Evolutionary conservation across 2,797 vertebrate species (phyloP), one percentile per base, ranked within the genome.

Genomic region (Melanogrammus aeglefinus): DNA sequence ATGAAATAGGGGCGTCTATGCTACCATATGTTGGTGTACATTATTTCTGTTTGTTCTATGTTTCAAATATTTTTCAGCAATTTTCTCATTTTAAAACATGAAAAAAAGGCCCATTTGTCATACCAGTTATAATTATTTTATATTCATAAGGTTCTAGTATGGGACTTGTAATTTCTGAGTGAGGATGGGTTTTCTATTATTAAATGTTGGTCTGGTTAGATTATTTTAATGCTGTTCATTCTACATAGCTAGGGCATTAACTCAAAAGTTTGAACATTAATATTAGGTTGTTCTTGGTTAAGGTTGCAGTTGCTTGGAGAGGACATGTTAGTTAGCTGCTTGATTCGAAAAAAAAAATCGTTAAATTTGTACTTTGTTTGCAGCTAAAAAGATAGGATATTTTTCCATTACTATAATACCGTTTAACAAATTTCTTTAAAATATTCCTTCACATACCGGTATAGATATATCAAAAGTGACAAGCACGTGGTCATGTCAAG

Each of bases 401-500:
- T 1, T 51, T 51, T 51, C 47, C 16, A 51, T 51, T 18, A 51
- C 47, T 51, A 51, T 51, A 51, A 51, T 51, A 51, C 6, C 47
- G 18, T 16, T 39, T 69, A 27, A 69, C 14, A 12, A 1, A 69
- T 63, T 13, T 6, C 12, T 63, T n/a, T 6, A 21, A 18, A 57
- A 57, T 7, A 7, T 16, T 51, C 0, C 16, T 16, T 51, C 18
- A 47, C 13, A 47, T 47, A 47, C 44, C 44, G 44, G 44, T 47
- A 47, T 14, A 14, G 1, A 33, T 31, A 35, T 21, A 10, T 18
- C 21, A 13, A 1, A 36, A 35, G 72, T 63, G 51, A 66, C 77
- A 44, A 7, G 72, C 77, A 78, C 38, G 77, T 75, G 77, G 77
- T 74, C 44, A 13, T 29, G 76, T 33, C 24, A 21, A n/a, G 35